phyloP scores from a whole-genome alignment of 2,797 vertebrate genomes.

The Sebastes hopkinsi region DNA sequence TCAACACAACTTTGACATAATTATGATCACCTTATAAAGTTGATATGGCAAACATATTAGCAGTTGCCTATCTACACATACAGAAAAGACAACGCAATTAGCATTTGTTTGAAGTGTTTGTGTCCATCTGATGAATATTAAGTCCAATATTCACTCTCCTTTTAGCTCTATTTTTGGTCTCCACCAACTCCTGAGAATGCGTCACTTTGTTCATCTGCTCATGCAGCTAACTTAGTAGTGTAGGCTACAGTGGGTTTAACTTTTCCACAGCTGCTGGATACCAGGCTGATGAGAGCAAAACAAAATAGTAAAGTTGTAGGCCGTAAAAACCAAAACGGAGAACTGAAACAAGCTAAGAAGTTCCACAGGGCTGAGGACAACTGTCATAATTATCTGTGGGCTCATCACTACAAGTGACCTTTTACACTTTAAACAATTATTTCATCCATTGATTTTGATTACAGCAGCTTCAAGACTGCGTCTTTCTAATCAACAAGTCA shows the following conservation, averaged over 20 bases:
- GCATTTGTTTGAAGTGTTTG: not conserved
- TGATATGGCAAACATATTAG: not conserved
- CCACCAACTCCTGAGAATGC: not conserved
- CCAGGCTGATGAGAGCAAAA: not conserved
- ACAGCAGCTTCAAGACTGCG: no score
- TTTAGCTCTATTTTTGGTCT: not conserved
- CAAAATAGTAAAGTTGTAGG: not conserved
- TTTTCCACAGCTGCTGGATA: not conserved
- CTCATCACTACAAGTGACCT: no score
- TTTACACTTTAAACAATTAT: no score
- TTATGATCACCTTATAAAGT: not conserved
- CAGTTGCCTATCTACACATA: not conserved
- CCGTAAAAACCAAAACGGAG: no score
- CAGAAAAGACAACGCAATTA: no score
- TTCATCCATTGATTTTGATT: no score
- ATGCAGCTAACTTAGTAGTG: no score
- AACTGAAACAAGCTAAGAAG: no score
- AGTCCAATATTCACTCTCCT: not conserved
- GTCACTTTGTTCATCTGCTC: no score
- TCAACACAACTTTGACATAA: not conserved
- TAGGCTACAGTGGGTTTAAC: not conserved
- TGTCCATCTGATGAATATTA: not conserved
- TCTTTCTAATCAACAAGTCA: no score
- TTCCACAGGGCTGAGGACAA: no score
- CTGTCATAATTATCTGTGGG: no score